phyloP scores from a whole-genome alignment of 2,888 invertebrate species.

The Drosophila putrida region DNA sequence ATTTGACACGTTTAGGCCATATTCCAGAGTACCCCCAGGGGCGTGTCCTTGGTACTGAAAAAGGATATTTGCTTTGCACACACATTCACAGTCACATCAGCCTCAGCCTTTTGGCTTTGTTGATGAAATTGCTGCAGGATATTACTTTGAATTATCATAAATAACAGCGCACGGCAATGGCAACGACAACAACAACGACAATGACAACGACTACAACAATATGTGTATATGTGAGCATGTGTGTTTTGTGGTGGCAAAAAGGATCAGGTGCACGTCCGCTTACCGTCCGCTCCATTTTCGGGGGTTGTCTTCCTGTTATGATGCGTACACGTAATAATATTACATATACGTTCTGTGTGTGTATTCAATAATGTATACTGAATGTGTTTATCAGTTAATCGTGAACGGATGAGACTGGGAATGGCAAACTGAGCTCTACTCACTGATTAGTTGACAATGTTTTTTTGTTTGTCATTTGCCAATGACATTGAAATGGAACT shows the following conservation, averaged over 20 bases:
- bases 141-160: slow-evolving; percentile 79
- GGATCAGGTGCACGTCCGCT: slow-evolving; percentile 62
- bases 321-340: slow-evolving; percentile 22
- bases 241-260: slow-evolving; percentile 27
- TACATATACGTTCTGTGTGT: background rate
- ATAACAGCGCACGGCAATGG: slow-evolving; percentile 64
- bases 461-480: slow-evolving; percentile 11
- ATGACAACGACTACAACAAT: slow-evolving; percentile 33
- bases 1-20: slow-evolving; percentile 74
- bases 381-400: slow-evolving; percentile 62
- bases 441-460: slow-evolving; percentile 17
- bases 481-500: slow-evolving; percentile 26
- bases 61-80: slow-evolving; percentile 69
- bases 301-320: slow-evolving; percentile 37
- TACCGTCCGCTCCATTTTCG: slow-evolving; percentile 18
- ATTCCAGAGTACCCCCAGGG: slow-evolving; percentile 27
- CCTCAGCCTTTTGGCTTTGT: slow-evolving; percentile 58
- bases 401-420: slow-evolving; percentile 24
- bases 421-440: slow-evolving; percentile 19
- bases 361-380: slow-evolving; percentile 50
- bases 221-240: slow-evolving; percentile 22
- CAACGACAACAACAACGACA: slow-evolving; percentile 34
- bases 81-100: background rate
- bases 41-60: slow-evolving; percentile 34
- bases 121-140: slow-evolving; percentile 78